Percentiles rank a stretch among this genome's conserved stretches.
phyloP scores from a whole-genome alignment of 2,797 vertebrate genomes.

The Otolemur crassicaudatus region DNA sequence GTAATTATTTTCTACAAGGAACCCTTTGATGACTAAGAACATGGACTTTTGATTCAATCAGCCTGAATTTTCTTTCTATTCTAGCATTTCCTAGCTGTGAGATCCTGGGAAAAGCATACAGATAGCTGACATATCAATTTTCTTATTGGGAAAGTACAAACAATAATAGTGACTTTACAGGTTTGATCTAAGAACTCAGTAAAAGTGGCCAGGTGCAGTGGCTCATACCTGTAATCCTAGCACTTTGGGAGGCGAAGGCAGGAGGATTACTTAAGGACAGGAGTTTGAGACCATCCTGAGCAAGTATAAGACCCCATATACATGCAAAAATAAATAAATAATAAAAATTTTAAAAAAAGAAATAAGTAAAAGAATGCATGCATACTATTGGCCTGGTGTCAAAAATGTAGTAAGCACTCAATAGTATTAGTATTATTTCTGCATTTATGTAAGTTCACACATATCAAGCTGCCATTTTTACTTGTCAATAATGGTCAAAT shows the following conservation, averaged over 20 bases:
- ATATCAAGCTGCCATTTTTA: neutral
- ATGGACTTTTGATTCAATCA: neutral
- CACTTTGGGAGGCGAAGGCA: neutral
- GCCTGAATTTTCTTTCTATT: neutral
- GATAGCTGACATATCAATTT: neutral
- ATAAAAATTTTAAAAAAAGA: neutral
- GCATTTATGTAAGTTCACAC: neutral
- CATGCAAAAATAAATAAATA: no score
- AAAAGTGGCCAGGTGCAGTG: neutral
- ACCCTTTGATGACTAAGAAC: neutral
- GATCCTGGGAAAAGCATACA: neutral
- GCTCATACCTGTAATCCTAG: neutral
- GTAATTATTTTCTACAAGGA: neutral
- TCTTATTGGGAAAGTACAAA: neutral
- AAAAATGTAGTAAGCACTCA: neutral
- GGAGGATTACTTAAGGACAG: neutral
- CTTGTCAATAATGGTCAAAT: neutral
- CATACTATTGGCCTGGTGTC: neutral
- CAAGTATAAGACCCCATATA: no score
- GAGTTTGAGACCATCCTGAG: no score
- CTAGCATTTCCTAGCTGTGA: neutral
- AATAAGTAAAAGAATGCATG: neutral
- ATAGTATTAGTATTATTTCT: conserved; percentile 11
- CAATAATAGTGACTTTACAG: neutral
- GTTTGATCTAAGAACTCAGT: neutral